Percentiles rank a stretch among this genome's conserved stretches.
phyloP scores from a whole-genome alignment of 1,140 invertebrate genomes.

The Thaumatotibia leucotreta region DNA sequence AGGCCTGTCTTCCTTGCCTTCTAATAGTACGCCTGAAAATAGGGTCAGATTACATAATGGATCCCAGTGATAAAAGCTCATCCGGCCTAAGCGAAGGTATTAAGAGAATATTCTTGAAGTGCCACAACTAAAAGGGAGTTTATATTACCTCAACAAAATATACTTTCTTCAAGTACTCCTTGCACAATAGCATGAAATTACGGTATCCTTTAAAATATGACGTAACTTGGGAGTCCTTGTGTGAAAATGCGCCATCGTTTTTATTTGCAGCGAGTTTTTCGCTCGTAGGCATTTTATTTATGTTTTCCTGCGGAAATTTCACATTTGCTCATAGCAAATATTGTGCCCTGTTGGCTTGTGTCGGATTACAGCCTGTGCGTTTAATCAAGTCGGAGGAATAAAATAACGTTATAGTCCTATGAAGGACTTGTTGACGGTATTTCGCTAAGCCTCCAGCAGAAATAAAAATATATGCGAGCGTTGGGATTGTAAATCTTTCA shows the following conservation, averaged over 20 bases:
- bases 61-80: not conserved
- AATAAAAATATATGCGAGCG: not conserved
- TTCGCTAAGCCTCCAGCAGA: not conserved
- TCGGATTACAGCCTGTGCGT: not conserved
- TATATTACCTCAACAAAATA: not conserved
- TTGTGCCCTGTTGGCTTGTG: not conserved
- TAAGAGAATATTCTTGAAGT: not conserved
- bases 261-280: not conserved
- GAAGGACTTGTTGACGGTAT: not conserved
- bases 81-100: not conserved
- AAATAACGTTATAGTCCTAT: not conserved
- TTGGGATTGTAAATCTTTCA: not conserved
- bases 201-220: not conserved
- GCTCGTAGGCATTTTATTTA: not conserved
- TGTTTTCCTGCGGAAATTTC: not conserved
- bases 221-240: not conserved
- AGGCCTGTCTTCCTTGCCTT: conserved; percentile 31
- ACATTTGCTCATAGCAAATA: conserved; percentile 9
- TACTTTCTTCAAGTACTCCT: not conserved
- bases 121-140: not conserved
- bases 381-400: conserved; percentile 3
- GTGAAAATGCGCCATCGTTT: not conserved
- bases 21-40: conserved; percentile 19
- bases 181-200: not conserved
- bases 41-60: conserved; percentile 20